These are phyloP conservation scores for Podotricha telesiphe DNA, from an alignment of 2,888 invertebrate genomes.

Conservation along the genomic window DNA sequence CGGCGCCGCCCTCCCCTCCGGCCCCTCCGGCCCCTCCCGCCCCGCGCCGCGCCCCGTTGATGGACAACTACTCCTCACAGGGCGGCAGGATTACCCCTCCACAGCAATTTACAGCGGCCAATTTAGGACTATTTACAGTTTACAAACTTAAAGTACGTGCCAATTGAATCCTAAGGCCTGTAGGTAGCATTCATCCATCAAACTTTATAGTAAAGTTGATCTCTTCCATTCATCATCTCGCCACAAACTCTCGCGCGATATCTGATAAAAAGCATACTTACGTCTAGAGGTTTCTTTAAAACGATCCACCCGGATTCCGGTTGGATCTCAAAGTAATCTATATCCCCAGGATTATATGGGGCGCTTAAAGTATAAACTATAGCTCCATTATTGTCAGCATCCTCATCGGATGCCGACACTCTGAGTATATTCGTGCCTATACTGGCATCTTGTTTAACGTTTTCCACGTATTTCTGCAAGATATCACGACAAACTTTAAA, in stretches of 20 bases:
- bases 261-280: constrained; percentile 86
- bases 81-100: constrained; percentile 76
- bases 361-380: constrained; percentile 96
- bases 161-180: constrained; percentile 83
- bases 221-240: constrained; percentile 76
- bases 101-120: constrained; percentile 82
- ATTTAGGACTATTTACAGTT: constrained; percentile 82
- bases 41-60: constrained; percentile 48
- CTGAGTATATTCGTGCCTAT: constrained; percentile 96
- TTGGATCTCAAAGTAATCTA: constrained; percentile 98
- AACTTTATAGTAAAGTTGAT: constrained; percentile 78
- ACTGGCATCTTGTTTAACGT: constrained; percentile 98
- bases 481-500: constrained; percentile 55
- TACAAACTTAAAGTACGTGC: constrained; percentile 79
- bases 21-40: constrained; percentile 49
- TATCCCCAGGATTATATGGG: constrained; percentile 93
- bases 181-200: constrained; percentile 84
- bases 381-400: constrained; percentile 98
- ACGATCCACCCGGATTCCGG: constrained; percentile 99
- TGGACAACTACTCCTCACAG: constrained; percentile 81
- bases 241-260: constrained; percentile 60
- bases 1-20: constrained; percentile 59
- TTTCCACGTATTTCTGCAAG: constrained; percentile 96
- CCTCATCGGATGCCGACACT: constrained; percentile 98
- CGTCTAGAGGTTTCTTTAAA: constrained; percentile 96